A percentile compares a stretch with the other conserved stretches of the same genome.
Evolutionary conservation across 1,140 invertebrate species (phyloP).

Genomic region (Planococcus citri): DNA sequence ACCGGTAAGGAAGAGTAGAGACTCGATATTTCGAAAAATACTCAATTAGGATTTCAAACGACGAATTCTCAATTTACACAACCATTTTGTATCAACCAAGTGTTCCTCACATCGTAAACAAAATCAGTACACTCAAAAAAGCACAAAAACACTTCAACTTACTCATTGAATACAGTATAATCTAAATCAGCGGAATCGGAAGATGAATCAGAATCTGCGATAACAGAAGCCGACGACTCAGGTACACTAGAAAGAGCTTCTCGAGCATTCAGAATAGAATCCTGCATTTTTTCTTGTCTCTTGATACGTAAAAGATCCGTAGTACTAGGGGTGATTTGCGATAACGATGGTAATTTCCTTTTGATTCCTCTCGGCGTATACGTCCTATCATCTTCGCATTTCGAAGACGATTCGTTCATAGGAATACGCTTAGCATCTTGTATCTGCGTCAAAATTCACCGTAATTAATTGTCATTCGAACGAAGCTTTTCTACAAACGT

Average conservation of each 20-base stretch:
- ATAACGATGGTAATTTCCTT: slow-evolving; percentile 32
- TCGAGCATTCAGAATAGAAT: slow-evolving; percentile 46
- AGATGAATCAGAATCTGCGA: too few species aligned
- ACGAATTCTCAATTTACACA: too few species aligned
- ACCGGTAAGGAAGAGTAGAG: too few species aligned
- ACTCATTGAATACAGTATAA: neutral
- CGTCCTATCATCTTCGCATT: neutral
- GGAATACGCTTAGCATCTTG: slow-evolving; percentile 27
- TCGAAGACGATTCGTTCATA: neutral
- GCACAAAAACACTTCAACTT: too few species aligned
- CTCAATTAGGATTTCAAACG: too few species aligned
- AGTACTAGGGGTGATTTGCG: slow-evolving; percentile 41
- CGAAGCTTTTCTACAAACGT: too few species aligned
- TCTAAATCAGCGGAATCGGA: slow-evolving; percentile 12
- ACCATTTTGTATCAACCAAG: too few species aligned
- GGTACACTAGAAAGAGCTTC: slow-evolving; percentile 15
- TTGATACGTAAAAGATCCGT: slow-evolving; percentile 46
- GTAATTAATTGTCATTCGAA: neutral
- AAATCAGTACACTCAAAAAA: too few species aligned
- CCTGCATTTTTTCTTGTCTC: slow-evolving; percentile 44
- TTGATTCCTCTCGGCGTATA: neutral
- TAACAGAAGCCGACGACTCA: too few species aligned
- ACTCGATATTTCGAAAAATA: too few species aligned
- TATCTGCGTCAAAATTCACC: slow-evolving; percentile 22
- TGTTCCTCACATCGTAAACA: too few species aligned